Percentiles rank a stretch among this genome's conserved stretches.
Conservation (phyloP, 1,140 invertebrate species). For the Harpegnathos saltator region DNA sequence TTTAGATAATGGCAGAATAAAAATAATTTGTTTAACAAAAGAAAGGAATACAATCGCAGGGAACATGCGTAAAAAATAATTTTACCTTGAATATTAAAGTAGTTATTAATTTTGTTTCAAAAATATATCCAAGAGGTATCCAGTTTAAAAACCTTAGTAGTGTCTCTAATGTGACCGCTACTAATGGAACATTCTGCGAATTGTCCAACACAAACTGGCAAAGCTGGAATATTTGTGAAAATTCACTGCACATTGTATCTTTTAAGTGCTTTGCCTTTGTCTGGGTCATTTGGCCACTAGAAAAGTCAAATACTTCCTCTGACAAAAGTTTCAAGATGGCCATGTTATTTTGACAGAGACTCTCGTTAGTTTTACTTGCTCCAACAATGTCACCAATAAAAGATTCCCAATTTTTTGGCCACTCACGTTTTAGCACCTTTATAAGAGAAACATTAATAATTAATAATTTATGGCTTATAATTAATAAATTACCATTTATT, state of each 20-base stretch:
- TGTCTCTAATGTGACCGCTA: conserved; percentile 97
- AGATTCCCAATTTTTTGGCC: conserved; percentile 99
- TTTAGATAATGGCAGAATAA: neutral
- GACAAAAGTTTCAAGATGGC: conserved; percentile 98
- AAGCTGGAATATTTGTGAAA: conserved; percentile 98
- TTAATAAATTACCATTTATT: too few species aligned
- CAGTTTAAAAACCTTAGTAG: conserved; percentile 98
- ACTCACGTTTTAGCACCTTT: conserved; percentile 99
- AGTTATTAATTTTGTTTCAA: conserved; percentile 98
- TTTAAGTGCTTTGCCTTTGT: conserved; percentile 99
- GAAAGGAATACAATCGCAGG: neutral
- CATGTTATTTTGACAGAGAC: conserved; percentile 99
- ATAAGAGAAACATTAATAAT: conserved; percentile 36
- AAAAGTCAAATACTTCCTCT: conserved; percentile 99
- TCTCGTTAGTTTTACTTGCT: conserved; percentile 99
- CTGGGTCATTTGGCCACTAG: conserved; percentile 98
- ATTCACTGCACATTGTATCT: conserved; percentile 99
- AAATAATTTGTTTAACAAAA: too few species aligned
- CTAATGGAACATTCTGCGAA: conserved; percentile 97
- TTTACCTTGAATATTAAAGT: conserved; percentile 97
- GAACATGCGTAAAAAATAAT: neutral
- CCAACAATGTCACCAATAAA: conserved; percentile 99
- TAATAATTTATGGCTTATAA: too few species aligned
- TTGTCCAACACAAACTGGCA: conserved; percentile 99
- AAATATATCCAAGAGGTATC: conserved; percentile 99